phyloP scores from a whole-genome alignment of 2,797 vertebrate species.

The Tenualosa ilisha region DNA sequence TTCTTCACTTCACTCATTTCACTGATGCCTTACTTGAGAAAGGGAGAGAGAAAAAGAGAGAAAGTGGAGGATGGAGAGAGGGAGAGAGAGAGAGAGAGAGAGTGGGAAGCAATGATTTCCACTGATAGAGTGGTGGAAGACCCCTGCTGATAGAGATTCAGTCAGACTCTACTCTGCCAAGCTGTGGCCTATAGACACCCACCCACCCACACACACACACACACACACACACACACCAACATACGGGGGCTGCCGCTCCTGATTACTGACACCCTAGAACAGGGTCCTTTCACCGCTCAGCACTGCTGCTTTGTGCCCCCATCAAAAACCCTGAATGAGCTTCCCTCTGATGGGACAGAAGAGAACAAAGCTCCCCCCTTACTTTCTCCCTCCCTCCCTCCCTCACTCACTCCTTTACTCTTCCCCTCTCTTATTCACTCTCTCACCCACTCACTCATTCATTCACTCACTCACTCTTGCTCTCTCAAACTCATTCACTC shows the following conservation, averaged over 20 bases:
- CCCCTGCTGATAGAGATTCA: slow-evolving; percentile 19
- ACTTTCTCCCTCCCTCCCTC: no score
- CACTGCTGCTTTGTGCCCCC: slow-evolving; percentile 26
- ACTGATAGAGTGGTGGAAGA: slow-evolving; percentile 8
- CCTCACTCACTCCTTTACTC: no score
- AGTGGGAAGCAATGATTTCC: background rate
- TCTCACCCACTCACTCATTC: no score
- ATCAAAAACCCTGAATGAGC: slow-evolving; percentile 31
- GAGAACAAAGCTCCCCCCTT: no score
- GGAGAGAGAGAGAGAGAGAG: slow-evolving; percentile 11
- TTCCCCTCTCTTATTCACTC: no score
- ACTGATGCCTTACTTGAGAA: background rate
- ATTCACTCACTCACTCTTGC: no score
- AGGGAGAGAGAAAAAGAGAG: slow-evolving; percentile 42
- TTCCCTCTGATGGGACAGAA: no score
- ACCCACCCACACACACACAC: background rate
- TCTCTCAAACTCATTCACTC: no score
- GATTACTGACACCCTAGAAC: slow-evolving; percentile 5
- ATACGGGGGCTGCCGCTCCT: slow-evolving; percentile 48
- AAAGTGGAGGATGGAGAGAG: slow-evolving; percentile 43
- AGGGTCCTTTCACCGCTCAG: slow-evolving; percentile 48
- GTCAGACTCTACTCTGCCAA: slow-evolving; percentile 21
- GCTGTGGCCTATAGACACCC: slow-evolving; percentile 8
- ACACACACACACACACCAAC: slow-evolving; percentile 35
- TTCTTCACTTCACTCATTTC: background rate